A percentile compares a stretch with the other conserved stretches of the same genome.
Evolutionary conservation across 2,888 invertebrate species (phyloP).

Genomic region (Carcina quercana): DNA sequence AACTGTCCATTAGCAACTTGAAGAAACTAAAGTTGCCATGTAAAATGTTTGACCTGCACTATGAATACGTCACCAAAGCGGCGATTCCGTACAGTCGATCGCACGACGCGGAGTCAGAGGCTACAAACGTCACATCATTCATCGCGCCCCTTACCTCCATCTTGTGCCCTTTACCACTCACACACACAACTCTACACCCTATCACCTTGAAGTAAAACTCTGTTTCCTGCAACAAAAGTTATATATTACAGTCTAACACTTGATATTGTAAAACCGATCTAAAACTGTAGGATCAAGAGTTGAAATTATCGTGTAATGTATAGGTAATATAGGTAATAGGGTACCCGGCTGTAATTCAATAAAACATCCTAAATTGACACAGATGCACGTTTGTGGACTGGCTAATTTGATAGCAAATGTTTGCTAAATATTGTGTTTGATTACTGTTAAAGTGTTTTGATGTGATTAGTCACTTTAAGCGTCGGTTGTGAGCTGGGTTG

Average conservation of each 20-base stretch:
- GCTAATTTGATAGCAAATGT: slow-evolving; percentile 66
- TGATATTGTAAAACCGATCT: slow-evolving; percentile 16
- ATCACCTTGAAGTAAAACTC: slow-evolving; percentile 8
- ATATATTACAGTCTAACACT: slow-evolving; percentile 5
- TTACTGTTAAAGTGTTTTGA: too few species aligned
- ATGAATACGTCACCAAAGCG: slow-evolving; percentile 31
- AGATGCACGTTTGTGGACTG: slow-evolving; percentile 59
- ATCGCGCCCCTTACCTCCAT: slow-evolving; percentile 50
- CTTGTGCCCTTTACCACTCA: slow-evolving; percentile 27
- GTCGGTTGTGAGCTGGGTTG: too few species aligned
- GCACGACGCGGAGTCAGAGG: slow-evolving; percentile 53
- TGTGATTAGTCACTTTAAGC: too few species aligned
- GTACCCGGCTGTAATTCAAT: slow-evolving; percentile 67
- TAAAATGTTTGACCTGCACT: slow-evolving; percentile 20
- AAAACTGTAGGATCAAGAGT: not conserved
- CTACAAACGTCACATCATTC: slow-evolving; percentile 61
- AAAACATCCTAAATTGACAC: slow-evolving; percentile 67
- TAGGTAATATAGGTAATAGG: too few species aligned
- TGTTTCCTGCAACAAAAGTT: slow-evolving; percentile 1
- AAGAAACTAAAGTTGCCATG: too few species aligned
- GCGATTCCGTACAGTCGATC: slow-evolving; percentile 33
- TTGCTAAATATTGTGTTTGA: too few species aligned
- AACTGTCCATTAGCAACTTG: too few species aligned
- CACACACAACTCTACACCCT: slow-evolving; percentile 8
- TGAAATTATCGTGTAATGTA: not conserved